Percentiles rank a stretch among this genome's conserved stretches.
These are phyloP conservation scores for Paraescarpia echinospica DNA, from an alignment of 1,140 invertebrate species.

Conservation along the genomic window DNA sequence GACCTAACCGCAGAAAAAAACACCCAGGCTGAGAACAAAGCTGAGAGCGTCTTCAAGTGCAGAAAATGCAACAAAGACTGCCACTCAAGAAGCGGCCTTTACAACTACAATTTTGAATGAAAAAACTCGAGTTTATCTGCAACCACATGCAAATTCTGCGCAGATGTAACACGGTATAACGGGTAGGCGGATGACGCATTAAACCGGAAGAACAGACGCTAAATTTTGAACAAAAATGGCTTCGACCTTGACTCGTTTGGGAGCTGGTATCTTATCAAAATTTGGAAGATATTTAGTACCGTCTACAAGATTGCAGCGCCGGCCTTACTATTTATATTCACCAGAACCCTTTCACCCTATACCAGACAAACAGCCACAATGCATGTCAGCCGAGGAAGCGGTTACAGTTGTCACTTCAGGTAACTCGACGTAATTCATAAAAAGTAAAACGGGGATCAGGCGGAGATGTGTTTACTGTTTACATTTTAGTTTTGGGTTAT, in stretches of 20 bases:
- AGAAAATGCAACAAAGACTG: too few species aligned
- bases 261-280: background rate
- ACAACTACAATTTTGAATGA: too few species aligned
- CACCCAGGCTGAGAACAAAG: too few species aligned
- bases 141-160: too few species aligned
- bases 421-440: background rate
- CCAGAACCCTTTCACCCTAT: slow-evolving; percentile 59
- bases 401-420: slow-evolving; percentile 24
- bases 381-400: slow-evolving; percentile 55
- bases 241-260: background rate
- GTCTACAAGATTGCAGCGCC: background rate
- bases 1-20: too few species aligned
- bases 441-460: too few species aligned
- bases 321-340: slow-evolving; percentile 47
- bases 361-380: slow-evolving; percentile 49
- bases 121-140: too few species aligned
- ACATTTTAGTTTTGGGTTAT: background rate
- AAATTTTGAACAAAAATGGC: background rate
- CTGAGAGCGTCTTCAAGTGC: too few species aligned
- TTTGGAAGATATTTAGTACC: background rate
- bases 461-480: background rate
- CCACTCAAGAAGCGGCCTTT: too few species aligned
- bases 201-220: background rate
- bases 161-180: too few species aligned
- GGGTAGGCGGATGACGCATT: background rate